Conservation (phyloP, 2,888 invertebrate genomes). For the Congeria kusceri region DNA sequence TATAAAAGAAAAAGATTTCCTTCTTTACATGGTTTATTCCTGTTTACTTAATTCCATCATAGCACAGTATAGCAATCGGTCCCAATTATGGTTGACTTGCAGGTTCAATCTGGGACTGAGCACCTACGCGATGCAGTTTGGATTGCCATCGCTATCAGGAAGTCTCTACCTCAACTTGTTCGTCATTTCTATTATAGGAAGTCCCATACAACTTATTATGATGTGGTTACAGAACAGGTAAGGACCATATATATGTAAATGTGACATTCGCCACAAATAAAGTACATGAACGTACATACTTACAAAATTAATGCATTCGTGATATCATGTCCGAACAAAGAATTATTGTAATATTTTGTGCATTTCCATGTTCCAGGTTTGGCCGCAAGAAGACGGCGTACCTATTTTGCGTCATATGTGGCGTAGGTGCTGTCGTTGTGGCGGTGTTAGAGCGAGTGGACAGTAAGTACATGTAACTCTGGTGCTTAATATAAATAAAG, state of each 20-base stretch:
- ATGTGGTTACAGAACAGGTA: constrained; percentile 52
- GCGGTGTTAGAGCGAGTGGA: constrained; percentile 29
- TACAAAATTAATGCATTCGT: too few species aligned
- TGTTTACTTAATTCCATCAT: too few species aligned
- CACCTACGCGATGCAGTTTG: constrained; percentile 54
- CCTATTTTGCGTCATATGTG: constrained; percentile 33
- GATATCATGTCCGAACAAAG: too few species aligned
- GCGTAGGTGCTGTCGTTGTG: constrained; percentile 30
- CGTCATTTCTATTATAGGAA: constrained; percentile 27
- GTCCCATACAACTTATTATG: constrained; percentile 41
- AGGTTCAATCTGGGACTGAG: constrained; percentile 51
- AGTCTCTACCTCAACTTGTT: constrained; percentile 52
- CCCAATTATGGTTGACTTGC: neutral
- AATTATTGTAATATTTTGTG: neutral
- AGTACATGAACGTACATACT: too few species aligned
- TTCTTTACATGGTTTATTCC: too few species aligned
- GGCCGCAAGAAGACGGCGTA: constrained; percentile 48
- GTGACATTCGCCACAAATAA: too few species aligned
- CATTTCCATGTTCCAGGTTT: constrained; percentile 29
- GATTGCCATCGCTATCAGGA: constrained; percentile 44
- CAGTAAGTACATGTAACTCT: too few species aligned
- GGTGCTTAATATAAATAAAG: too few species aligned
- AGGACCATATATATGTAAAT: too few species aligned
- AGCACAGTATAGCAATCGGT: too few species aligned
- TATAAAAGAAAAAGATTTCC: too few species aligned